These are phyloP conservation scores for Pheosia gnoma DNA, from an alignment of 2,888 invertebrate genomes.

Conservation along the genomic window DNA sequence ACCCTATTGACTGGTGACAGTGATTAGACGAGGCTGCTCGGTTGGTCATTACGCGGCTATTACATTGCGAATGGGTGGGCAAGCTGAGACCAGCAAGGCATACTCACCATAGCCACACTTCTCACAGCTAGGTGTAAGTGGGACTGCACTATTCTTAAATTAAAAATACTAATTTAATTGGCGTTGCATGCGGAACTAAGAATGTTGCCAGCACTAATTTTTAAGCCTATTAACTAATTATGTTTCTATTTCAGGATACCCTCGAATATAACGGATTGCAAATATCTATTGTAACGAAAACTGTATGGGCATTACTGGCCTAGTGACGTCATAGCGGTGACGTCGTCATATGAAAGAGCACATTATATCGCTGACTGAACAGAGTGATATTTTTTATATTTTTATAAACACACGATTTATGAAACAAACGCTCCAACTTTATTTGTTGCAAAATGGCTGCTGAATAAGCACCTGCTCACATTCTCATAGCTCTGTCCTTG, in stretches of 20 bases:
- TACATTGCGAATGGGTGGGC: no score
- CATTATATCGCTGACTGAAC: conserved; percentile 13
- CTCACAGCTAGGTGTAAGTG: no score
- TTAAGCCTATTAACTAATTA: conserved; percentile 32
- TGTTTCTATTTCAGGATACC: conserved; percentile 73
- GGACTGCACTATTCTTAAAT: no score
- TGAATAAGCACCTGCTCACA: no score
- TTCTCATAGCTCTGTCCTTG: no score
- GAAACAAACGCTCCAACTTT: no score
- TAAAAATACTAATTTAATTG: not conserved
- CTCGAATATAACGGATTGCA: conserved; percentile 78
- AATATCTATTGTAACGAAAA: conserved; percentile 72
- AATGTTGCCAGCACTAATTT: conserved; percentile 20
- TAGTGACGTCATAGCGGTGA: conserved; percentile 42
- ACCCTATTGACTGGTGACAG: no score
- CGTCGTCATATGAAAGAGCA: conserved; percentile 5
- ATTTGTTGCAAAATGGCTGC: no score
- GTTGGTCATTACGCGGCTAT: no score
- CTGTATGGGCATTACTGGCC: conserved; percentile 72
- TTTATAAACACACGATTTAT: conserved; percentile 40
- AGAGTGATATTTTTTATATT: conserved; percentile 45
- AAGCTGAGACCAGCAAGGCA: no score
- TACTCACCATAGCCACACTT: no score
- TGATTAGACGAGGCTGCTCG: no score
- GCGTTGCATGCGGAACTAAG: not conserved